phyloP scores from a whole-genome alignment of 2,888 invertebrate genomes.

The Acheta domesticus region DNA sequence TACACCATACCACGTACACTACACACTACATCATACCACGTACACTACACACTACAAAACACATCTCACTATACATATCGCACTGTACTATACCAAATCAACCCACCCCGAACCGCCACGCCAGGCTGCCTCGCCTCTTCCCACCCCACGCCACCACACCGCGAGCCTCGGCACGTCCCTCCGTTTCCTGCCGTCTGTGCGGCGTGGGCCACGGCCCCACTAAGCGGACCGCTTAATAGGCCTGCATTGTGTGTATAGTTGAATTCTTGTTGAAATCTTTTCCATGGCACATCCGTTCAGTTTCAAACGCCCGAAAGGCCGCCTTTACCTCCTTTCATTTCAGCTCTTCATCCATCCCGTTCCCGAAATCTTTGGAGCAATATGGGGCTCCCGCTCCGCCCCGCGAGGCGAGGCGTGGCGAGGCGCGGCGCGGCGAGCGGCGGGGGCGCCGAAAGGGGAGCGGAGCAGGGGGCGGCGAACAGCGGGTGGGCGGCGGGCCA shows the following conservation, averaged over 20 bases:
- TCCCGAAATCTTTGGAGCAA: neutral
- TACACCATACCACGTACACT: no score
- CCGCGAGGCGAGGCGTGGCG: no score
- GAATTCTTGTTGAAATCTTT: slow-evolving; percentile 18
- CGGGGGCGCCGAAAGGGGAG: neutral
- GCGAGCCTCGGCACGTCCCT: neutral
- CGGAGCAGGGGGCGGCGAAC: neutral
- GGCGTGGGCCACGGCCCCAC: slow-evolving; percentile 4
- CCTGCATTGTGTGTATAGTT: slow-evolving; percentile 18
- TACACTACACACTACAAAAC: no score
- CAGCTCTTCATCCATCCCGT: neutral
- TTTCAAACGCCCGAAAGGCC: neutral
- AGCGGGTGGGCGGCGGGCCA: neutral
- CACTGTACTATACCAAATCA: no score
- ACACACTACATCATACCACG: no score
- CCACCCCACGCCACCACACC: no score
- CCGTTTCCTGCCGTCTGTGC: neutral
- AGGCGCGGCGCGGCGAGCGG: no score
- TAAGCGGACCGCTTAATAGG: neutral
- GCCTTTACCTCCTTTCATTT: slow-evolving; percentile 1
- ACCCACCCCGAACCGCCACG: no score
- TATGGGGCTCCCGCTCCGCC: neutral
- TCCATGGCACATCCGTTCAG: slow-evolving; percentile 2
- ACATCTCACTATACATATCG: no score
- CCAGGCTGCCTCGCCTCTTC: no score